A percentile compares a stretch with the other conserved stretches of the same genome.
Conservation (phyloP, 1,140 invertebrate species). For the Drosophila ohnishii region DNA sequence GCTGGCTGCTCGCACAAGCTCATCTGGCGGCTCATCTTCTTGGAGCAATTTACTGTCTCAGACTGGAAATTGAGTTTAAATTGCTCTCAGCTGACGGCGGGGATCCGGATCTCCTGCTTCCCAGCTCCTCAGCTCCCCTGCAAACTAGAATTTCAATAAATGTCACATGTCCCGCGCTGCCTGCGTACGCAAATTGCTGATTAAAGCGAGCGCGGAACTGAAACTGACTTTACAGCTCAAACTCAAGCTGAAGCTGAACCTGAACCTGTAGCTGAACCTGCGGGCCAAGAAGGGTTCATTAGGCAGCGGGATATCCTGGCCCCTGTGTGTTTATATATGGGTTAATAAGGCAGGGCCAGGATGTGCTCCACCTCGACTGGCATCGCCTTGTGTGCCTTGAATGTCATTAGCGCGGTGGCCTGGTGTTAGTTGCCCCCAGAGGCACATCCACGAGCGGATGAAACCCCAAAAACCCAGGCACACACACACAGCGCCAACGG, state of each 20-base stretch:
- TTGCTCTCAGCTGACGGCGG: conserved; percentile 48
- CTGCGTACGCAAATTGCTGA: conserved; percentile 65
- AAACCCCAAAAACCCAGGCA: conserved; percentile 44
- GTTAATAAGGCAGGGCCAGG: conserved; percentile 70
- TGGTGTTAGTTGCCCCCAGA: conserved; percentile 57
- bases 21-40: conserved; percentile 42
- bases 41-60: conserved; percentile 48
- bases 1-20: conserved; percentile 36
- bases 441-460: conserved; percentile 26
- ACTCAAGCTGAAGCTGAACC: background rate
- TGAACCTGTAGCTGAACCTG: conserved; percentile 13
- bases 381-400: conserved; percentile 65
- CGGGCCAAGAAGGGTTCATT: conserved; percentile 67
- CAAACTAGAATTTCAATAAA: conserved; percentile 72
- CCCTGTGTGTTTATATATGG: conserved; percentile 49
- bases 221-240: conserved; percentile 14
- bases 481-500: conserved; percentile 11
- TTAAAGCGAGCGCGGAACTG: conserved; percentile 53
- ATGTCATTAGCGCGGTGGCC: conserved; percentile 67
- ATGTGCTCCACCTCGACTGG: conserved; percentile 19
- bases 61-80: conserved; percentile 50
- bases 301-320: conserved; percentile 52
- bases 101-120: conserved; percentile 4
- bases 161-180: conserved; percentile 63
- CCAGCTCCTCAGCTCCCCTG: conserved; percentile 16